phyloP scores from a whole-genome alignment of 1,140 invertebrate species.

The Drosophila pallidifrons region DNA sequence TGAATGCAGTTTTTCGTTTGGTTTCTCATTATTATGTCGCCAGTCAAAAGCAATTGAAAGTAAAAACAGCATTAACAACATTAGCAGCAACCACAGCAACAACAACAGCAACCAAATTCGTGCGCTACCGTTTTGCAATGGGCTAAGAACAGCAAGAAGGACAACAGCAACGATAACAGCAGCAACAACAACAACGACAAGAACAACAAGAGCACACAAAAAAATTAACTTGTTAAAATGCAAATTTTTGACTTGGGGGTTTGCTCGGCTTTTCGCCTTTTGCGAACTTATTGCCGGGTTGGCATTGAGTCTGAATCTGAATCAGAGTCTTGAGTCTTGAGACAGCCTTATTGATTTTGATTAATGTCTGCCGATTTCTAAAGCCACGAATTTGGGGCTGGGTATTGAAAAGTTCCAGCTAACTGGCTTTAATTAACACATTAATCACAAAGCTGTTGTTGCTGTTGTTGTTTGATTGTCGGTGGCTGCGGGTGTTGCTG shows the following conservation, averaged over 20 bases:
- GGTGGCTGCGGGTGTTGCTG: slow-evolving; percentile 42
- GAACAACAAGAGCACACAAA: slow-evolving; percentile 25
- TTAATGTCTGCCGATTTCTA: slow-evolving; percentile 73
- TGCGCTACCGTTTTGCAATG: slow-evolving; percentile 77
- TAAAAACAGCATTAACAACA: slow-evolving; percentile 39
- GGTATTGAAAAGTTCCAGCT: slow-evolving; percentile 55
- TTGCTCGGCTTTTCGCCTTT: slow-evolving; percentile 52
- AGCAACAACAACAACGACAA: slow-evolving; percentile 40
- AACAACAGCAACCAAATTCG: slow-evolving; percentile 59
- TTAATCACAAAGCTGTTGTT: slow-evolving; percentile 63
- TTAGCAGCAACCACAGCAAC: slow-evolving; percentile 23
- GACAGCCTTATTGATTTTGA: slow-evolving; percentile 78
- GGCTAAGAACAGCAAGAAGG: slow-evolving; percentile 58
- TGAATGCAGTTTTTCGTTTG: slow-evolving; percentile 63
- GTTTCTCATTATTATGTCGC: slow-evolving; percentile 79
- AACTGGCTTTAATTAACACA: slow-evolving; percentile 76
- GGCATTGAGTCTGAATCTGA: slow-evolving; percentile 63
- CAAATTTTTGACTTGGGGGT: slow-evolving; percentile 74
- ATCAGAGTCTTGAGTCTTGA: slow-evolving; percentile 36
- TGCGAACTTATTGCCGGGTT: slow-evolving; percentile 46
- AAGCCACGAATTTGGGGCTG: slow-evolving; percentile 60
- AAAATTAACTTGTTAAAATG: slow-evolving; percentile 82
- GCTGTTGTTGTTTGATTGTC: slow-evolving; percentile 2
- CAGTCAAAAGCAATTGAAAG: slow-evolving; percentile 79
- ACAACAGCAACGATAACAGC: slow-evolving; percentile 35